Conservation (phyloP, 1,140 invertebrate species). For the Macrobrachium rosenbergii region DNA sequence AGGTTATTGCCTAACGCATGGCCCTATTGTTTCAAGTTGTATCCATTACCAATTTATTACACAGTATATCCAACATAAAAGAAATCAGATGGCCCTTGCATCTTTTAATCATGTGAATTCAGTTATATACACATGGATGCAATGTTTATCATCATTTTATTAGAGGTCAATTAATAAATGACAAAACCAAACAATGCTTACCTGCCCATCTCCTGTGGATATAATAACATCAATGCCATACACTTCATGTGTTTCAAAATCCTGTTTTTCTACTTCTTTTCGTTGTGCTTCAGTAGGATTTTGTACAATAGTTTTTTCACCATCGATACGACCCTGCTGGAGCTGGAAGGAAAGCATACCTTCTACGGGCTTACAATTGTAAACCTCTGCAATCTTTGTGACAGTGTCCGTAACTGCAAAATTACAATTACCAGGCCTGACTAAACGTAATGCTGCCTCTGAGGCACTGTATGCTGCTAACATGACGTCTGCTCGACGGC, state of each 20-base stretch:
- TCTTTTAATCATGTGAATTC: constrained; percentile 17
- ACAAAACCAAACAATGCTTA: constrained; percentile 68
- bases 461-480: constrained; percentile 94
- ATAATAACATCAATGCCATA: constrained; percentile 98
- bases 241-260: constrained; percentile 96
- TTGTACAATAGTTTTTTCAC: constrained; percentile 98
- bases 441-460: constrained; percentile 91
- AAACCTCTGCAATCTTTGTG: constrained; percentile 92
- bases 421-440: constrained; percentile 93
- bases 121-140: constrained; percentile 49
- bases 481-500: constrained; percentile 94
- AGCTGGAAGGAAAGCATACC: constrained; percentile 99
- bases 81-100: constrained; percentile 62
- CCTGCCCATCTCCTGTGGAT: constrained; percentile 90
- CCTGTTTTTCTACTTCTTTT: constrained; percentile 97
- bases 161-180: not conserved
- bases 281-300: constrained; percentile 97
- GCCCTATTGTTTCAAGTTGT: too few relatives aligned
- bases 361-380: constrained; percentile 97
- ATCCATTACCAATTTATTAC: too few relatives aligned
- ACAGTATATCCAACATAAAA: too few relatives aligned
- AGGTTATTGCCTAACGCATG: too few relatives aligned
- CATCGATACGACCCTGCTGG: constrained; percentile 94
- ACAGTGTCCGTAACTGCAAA: constrained; percentile 93
- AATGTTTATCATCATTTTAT: constrained; percentile 50